Evolutionary conservation across 2,888 invertebrate species (phyloP), one percentile per base, ranked within the genome.

Genomic region (Hartigia nigra): DNA sequence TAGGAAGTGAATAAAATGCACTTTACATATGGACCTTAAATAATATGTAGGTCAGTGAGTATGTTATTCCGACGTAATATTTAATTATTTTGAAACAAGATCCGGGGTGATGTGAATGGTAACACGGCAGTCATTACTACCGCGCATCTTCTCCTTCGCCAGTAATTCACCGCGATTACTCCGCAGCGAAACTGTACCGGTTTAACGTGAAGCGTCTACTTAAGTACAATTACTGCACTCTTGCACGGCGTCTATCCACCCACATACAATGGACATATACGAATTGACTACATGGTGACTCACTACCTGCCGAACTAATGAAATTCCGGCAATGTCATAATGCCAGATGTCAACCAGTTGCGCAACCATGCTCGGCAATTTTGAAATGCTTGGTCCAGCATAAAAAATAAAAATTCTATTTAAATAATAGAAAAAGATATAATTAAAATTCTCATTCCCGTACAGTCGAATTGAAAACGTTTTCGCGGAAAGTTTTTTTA

Each of bases 191-290:
- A 85, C 82, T 84, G 84, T 86, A 86, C 87, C 86, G 84, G 87
- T 89, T 89, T 89, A 89, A 87, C 85, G 84, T 80, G 83, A 85
- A 82, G 86, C 84, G 9, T 55, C 88, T 87, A 89, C 86, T 90
- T 90, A 87, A 90, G 91, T 55, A 86, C 88, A 91, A 91, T 91
- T 91, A 91, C 82, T 78, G 37, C 78, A 70, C 70, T 70, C 76
- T 34, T 74, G 9, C 72, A 74, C 72, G 31, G 78, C 76, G 74
- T 79, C 35, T 69, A 35, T 23, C n/a, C 78, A 69, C 78, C 78
- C 78, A 74, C 78, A 76, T 55, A 69, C 55, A 36, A 36, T 39
- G 69, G 32, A 34, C 55, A 12, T 14, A 36, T 35, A 55, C 31
- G 14, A 34, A 69, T 14, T 31, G 69, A 32, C 23, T 9, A 55